Base-by-base conservation (phyloP, 2,888 invertebrate species). In the Axea sp. region DNA sequence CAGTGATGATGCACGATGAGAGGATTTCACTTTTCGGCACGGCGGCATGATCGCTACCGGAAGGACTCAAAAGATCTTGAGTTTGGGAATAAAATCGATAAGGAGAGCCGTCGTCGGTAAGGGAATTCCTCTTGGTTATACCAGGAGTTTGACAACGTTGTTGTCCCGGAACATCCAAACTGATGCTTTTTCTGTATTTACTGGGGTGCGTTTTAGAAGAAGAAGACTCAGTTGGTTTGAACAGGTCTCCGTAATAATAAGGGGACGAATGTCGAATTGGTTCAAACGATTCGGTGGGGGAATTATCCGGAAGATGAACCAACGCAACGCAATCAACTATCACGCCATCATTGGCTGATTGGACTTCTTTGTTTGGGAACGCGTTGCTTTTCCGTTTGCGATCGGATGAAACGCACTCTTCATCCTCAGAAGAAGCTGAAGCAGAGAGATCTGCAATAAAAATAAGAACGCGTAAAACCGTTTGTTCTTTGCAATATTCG, bases 161-260 rank as follows among this genome's bases (percentile, higher is more conserved):
- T 1, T 55, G 51, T 83, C 91, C 92, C n/a, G 92, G 92, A 1
- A 92, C 92, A 89, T 94, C 94, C 80, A 94, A 89, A 81, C 93
- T 94, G 8, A 92, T 92, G 75, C 93, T 93, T 82, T 94, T 93
- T 49, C 93, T 90, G 83, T 93, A 93, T 24, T 83, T 84, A 64
- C 74, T 80, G 7, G 81, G 81, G 24, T 75, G 76, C 3, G 67
- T 71, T n/a, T 68, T 69, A 81, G 14, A 87, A 0, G 73, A 73
- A 7, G 73, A 57, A 7, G 68, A 82, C 12, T 89, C 88, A 31
- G 85, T 84, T 53, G 87, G 86, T 80, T 91, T 91, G 72, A 93
- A 92, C 51, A 95, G 88, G 83, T 95, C 95, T 0, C 94, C 93
- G 91, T 95, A 95, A 81, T 95, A 95, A 84, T 95, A 95, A 0